Evolutionary conservation across 2,113 vertebrate species (phyloP).

Genomic region (Ginglymostoma cirratum): DNA sequence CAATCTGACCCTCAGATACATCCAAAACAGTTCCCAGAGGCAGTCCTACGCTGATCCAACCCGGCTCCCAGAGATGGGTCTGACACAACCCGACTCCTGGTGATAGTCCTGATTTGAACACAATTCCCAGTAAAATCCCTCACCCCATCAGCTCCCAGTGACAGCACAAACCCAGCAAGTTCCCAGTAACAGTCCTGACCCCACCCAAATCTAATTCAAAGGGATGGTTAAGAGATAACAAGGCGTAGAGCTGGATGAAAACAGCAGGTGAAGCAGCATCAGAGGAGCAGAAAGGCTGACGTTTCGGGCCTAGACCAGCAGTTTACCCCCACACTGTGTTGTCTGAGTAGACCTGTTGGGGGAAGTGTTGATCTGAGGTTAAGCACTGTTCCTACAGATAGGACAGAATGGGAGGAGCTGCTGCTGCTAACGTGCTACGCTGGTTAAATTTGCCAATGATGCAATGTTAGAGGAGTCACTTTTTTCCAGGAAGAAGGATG

Average conservation of each 20-base stretch:
- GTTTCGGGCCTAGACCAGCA: too few species aligned
- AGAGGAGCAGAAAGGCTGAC: too few species aligned
- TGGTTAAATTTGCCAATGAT: background rate
- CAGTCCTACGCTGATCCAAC: background rate
- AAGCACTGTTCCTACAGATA: background rate
- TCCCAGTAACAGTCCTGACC: background rate
- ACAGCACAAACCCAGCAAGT: background rate
- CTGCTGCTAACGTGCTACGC: background rate
- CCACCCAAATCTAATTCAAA: background rate
- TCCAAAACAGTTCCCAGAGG: background rate
- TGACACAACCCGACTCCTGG: too few species aligned
- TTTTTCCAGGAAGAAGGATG: background rate
- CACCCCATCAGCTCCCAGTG: background rate
- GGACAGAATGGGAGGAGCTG: background rate
- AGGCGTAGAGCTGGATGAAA: too few species aligned
- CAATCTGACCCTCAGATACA: background rate
- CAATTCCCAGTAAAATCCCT: background rate
- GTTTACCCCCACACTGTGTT: background rate
- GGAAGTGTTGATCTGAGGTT: background rate
- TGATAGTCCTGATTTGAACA: background rate
- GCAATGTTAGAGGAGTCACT: background rate
- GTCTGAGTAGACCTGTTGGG: background rate
- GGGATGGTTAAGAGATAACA: background rate
- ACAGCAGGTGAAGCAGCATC: too few species aligned
- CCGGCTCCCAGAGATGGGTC: background rate